Evolutionary conservation across 1,140 invertebrate genomes (phyloP).

Genomic region (Formica selysi): DNA sequence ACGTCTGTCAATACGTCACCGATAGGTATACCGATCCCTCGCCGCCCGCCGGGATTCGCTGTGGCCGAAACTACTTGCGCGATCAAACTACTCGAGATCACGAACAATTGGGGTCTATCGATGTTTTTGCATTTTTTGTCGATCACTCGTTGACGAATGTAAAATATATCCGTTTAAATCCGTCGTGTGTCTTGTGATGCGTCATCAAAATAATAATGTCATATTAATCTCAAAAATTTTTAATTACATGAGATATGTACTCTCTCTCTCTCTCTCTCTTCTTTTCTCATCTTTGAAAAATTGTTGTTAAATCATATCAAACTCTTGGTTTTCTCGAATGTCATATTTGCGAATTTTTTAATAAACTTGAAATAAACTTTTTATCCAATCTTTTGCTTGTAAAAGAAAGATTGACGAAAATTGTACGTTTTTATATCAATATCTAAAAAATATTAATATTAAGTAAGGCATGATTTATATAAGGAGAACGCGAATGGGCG

Average conservation of each 20-base stretch:
- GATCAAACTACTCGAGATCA: conserved; percentile 6
- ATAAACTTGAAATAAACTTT: background rate
- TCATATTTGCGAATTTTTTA: background rate
- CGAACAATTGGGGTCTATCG: background rate
- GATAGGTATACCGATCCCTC: conserved; percentile 68
- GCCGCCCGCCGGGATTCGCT: conserved; percentile 39
- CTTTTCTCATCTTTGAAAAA: background rate
- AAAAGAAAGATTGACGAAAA: background rate
- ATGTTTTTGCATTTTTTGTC: conserved; percentile 21
- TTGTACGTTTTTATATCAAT: background rate
- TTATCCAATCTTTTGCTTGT: background rate
- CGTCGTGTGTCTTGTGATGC: background rate
- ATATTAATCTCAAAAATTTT: background rate
- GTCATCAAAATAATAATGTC: background rate
- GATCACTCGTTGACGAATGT: background rate
- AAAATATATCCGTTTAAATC: background rate
- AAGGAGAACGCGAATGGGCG: background rate
- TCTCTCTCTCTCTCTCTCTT: no score
- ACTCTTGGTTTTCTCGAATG: background rate
- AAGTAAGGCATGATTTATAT: background rate
- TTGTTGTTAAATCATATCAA: background rate
- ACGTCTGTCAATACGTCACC: conserved; percentile 84
- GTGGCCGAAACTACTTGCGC: conserved; percentile 57
- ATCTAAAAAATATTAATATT: conserved; percentile 1
- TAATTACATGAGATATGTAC: background rate